These are phyloP conservation scores for Struthidea cinerea DNA, from an alignment of 2,113 vertebrate genomes.

Conservation along the genomic window DNA sequence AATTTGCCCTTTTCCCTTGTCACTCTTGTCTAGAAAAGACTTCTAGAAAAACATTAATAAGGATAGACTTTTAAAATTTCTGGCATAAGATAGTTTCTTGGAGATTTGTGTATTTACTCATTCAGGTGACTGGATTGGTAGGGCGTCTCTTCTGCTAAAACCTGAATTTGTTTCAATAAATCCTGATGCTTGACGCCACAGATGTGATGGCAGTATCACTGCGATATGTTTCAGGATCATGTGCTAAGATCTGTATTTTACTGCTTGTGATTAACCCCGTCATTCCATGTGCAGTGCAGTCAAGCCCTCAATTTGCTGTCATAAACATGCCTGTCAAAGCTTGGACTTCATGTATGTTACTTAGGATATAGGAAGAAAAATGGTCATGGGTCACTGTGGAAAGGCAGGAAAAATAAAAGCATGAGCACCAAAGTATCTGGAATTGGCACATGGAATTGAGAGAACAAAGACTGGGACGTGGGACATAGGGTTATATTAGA, in stretches of 20 bases:
- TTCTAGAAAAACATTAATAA: neutral
- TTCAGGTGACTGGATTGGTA: neutral
- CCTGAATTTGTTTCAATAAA: neutral
- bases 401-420: neutral
- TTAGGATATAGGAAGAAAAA: neutral
- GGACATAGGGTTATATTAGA: neutral
- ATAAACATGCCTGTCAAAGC: neutral
- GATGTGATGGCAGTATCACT: neutral
- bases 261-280: neutral
- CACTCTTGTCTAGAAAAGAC: neutral
- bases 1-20: neutral
- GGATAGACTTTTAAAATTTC: neutral
- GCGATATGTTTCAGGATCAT: neutral
- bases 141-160: neutral
- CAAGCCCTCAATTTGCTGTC: neutral
- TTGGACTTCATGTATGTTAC: neutral
- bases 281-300: neutral
- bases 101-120: neutral
- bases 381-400: neutral
- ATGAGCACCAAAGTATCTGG: neutral
- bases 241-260: neutral
- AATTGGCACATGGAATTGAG: fast-evolving
- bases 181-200: neutral
- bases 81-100: neutral
- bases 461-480: neutral